These are phyloP conservation scores for Rhinopomastus cyanomelas DNA, from an alignment of 2,113 vertebrate species.

Conservation along the genomic window DNA sequence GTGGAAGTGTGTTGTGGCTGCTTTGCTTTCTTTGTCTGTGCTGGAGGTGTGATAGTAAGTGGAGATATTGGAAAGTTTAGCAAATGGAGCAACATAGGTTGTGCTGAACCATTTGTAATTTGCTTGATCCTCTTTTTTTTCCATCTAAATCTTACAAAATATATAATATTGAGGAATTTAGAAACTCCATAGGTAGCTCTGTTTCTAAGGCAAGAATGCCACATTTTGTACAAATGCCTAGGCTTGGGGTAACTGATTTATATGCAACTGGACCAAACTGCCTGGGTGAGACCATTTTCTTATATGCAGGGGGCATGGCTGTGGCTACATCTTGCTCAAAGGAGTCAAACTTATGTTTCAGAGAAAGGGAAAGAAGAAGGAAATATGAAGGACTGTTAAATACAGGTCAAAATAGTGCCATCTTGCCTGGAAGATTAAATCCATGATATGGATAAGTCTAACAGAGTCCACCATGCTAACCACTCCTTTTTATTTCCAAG, in stretches of 20 bases:
- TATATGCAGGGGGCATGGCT: fast-evolving
- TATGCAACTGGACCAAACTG: not conserved
- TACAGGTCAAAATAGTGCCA: not conserved
- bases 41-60: fast-evolving
- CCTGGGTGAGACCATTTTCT: not conserved
- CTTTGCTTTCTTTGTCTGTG: not conserved
- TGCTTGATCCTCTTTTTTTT: not conserved
- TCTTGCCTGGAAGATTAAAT: not conserved
- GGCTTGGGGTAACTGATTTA: not conserved
- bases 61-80: not conserved
- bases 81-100: not conserved
- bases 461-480: not conserved
- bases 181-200: not conserved
- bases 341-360: not conserved
- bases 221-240: not conserved
- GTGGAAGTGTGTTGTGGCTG: not conserved
- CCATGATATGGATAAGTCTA: not conserved
- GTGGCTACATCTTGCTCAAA: not conserved
- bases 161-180: not conserved
- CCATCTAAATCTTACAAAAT: fast-evolving
- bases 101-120: not conserved
- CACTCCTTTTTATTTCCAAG: not conserved
- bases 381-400: not conserved
- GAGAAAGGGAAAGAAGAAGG: not conserved
- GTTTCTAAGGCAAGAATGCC: not conserved